Base-by-base conservation (phyloP, 2,888 invertebrate species). In the Scaptomyza flava region DNA sequence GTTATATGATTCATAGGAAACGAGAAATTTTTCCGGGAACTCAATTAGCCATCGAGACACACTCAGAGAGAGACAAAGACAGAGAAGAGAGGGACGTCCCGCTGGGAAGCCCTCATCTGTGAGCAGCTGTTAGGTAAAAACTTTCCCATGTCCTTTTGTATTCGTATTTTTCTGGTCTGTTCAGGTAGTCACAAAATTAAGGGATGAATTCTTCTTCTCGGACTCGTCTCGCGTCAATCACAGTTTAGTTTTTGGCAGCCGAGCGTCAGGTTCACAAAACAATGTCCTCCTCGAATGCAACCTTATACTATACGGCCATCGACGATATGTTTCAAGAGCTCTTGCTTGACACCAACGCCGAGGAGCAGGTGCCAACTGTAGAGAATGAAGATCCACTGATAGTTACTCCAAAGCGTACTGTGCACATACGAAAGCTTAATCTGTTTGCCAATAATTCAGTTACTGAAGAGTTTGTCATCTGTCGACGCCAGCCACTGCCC, bases 281-380 rank as follows among this genome's bases (percentile, higher is more conserved):
- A 20, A 81, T 81, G 81, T 62, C 81, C 53, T 63, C 67, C n/a
- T 11, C 51, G 6, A 74, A 81, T 56, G 43, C 68, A 27, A 84
- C 83, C n/a, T 46, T 83, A 11, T 85, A 83, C 57, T 77, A 68
- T 53, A 61, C 71, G 0, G 86, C 83, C 33, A 51, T 82, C 31
- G 83, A 82, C 4, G 74, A 71, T 2, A 67, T 82, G 64, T 72
- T 80, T 42, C 65, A 65, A 47, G 86, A 82, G n/a, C 7, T 79
- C 43, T 8, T 41, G 52, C 43, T 53, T 33, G 72, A 69, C 6
- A 45, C 57, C 47, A 68, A 45, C 27, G 30, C 14, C n/a, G 68
- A 48, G 6, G 45, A 68, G 23, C 59, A 52, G 47, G 57, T 42
- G 50, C 23, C 11, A 17, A 27, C 47, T 33, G 31, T n/a, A 14